phyloP scores from a whole-genome alignment of 2,888 invertebrate genomes.

The Drosophila imparisetae region DNA sequence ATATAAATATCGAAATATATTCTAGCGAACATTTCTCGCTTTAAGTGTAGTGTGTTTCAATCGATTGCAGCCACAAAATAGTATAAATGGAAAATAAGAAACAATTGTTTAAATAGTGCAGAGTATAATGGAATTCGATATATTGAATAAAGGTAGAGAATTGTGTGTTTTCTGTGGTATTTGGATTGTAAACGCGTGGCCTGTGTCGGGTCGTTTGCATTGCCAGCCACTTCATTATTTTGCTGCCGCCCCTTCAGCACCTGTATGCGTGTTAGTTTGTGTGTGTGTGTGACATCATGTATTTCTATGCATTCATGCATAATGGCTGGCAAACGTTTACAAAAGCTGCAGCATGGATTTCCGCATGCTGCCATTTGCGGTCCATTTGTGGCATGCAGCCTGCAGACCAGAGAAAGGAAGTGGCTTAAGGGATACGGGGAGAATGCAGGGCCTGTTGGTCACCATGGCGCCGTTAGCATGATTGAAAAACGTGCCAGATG shows the following conservation, averaged over 20 bases:
- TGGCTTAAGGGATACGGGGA: not conserved
- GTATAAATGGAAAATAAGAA: not conserved
- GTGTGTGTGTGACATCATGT: conserved; percentile 43
- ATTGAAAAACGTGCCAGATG: conserved; percentile 73
- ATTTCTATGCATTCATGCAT: conserved; percentile 79
- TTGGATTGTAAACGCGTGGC: conserved; percentile 32
- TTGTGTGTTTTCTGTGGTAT: conserved; percentile 40
- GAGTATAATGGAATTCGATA: conserved; percentile 26
- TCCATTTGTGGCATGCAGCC: conserved; percentile 66
- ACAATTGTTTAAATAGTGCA: not conserved
- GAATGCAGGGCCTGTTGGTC: conserved; percentile 24
- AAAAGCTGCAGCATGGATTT: conserved; percentile 76
- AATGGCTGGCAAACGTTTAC: conserved; percentile 79
- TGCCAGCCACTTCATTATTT: conserved; percentile 69
- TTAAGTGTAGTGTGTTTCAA: not conserved
- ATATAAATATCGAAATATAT: not conserved
- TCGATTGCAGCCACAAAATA: not conserved
- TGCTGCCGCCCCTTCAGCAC: conserved; percentile 50
- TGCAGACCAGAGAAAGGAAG: not conserved
- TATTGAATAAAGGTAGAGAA: conserved; percentile 20
- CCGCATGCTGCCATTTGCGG: conserved; percentile 76
- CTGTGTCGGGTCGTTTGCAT: conserved; percentile 49
- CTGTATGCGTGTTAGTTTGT: conserved; percentile 30
- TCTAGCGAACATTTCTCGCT: not conserved
- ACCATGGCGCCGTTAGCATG: conserved; percentile 73